Evolutionary conservation across 2,797 vertebrate genomes (phyloP), one percentile per base, ranked within the genome.

Genomic region (Alcedo atthis): DNA sequence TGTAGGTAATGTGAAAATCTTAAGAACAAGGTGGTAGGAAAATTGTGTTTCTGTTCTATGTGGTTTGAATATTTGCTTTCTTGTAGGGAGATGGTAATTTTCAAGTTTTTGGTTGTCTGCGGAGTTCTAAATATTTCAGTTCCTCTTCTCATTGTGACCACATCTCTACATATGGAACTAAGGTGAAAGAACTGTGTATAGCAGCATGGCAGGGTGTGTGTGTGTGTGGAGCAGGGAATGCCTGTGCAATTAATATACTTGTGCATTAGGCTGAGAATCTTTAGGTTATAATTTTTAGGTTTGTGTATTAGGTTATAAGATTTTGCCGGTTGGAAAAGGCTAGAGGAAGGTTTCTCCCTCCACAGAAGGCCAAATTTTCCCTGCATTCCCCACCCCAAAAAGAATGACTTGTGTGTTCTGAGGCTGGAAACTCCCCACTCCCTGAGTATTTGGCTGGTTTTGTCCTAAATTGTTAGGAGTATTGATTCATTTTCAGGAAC

Each of bases 131-230:
- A 42, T n/a, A 8, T 33, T 78, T 42, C n/a, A 48, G 12, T 67
- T 48, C 16, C 16, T 33, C 6, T 46, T 62, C 18, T 33, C 0
- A 1, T 69, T 28, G 35, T 49, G 40, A n/a, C 35, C 0, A 0
- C 13, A 26, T 54, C 9, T 61, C 22, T 4, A 2, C 15, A 28
- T 57, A 3, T 33, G 12, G 33, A 66, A 25, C n/a, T 1, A 3
- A 68, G 20, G 16, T 73, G 8, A 81, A 85, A 37, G 28, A 85
- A n/a, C 9, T n/a, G 10, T 2, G 1, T 2, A 0, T 55, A 24
- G 61, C 26, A 32, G 35, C n/a, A 13, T 37, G 37, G 37, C 37
- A 37, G 26, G 26, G 26, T 26, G 48, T 49, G 48, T 20, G 48
- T 20, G 24, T 48, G 48, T 25, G 48, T 15, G 48, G 26, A 11